Conservation (phyloP, 2,113 vertebrate genomes). For the Paramisgurnus dabryanus region DNA sequence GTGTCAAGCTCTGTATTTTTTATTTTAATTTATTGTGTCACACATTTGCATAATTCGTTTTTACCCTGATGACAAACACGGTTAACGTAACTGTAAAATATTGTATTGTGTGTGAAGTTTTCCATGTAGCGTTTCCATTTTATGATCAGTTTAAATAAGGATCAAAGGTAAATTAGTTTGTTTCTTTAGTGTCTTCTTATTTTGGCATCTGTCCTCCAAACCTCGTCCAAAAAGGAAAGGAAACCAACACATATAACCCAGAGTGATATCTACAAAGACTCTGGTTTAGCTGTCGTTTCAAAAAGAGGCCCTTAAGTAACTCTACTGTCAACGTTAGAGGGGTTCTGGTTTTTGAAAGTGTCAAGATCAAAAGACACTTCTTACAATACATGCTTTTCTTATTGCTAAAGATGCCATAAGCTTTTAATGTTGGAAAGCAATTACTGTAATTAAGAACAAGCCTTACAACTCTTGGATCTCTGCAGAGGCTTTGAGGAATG, state of each 20-base stretch:
- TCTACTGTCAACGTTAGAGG: constrained; percentile 66
- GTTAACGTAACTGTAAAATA: too few relatives aligned
- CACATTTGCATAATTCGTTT: too few relatives aligned
- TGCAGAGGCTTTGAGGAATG: constrained; percentile 65
- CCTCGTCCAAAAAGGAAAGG: constrained; percentile 52
- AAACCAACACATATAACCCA: constrained; percentile 59
- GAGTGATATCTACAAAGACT: constrained; percentile 57
- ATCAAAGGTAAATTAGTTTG: constrained; percentile 28
- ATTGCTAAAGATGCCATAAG: constrained; percentile 64
- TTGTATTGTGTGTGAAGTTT: not conserved
- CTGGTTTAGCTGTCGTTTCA: constrained; percentile 53
- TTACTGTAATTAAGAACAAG: constrained; percentile 74
- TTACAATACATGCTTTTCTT: constrained; percentile 70
- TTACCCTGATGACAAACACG: too few relatives aligned
- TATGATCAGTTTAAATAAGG: constrained; percentile 13
- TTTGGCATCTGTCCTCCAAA: constrained; percentile 54
- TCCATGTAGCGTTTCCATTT: constrained; percentile 6
- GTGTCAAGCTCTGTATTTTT: too few relatives aligned
- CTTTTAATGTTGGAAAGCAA: constrained; percentile 72
- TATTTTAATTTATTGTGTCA: too few relatives aligned
- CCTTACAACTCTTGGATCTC: constrained; percentile 66
- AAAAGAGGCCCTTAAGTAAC: constrained; percentile 64
- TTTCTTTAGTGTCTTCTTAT: constrained; percentile 50
- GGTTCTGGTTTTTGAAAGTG: constrained; percentile 70
- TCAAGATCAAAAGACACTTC: constrained; percentile 74